A percentile compares a stretch with the other conserved stretches of the same genome.
Conservation (phyloP, 2,888 invertebrate genomes). For the Cantharis nigra region DNA sequence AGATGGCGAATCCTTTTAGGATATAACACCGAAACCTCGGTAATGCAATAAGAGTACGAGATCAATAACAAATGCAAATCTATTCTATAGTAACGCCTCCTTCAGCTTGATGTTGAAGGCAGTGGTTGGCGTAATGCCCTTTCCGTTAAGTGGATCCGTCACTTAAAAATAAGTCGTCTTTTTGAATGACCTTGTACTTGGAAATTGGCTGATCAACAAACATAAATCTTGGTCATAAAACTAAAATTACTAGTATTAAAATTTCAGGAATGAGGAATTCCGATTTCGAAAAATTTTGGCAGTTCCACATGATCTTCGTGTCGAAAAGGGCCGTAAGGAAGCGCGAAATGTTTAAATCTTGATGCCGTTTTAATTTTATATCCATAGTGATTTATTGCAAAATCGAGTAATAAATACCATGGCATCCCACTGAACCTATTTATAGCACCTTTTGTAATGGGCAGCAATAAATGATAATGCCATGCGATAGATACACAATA, state of each 20-base stretch:
- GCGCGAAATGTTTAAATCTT: background rate
- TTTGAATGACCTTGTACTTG: background rate
- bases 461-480: background rate
- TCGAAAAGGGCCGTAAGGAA: background rate
- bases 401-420: background rate
- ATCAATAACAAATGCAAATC: too few relatives aligned
- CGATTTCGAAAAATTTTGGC: background rate
- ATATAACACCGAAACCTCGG: too few relatives aligned
- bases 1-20: too few relatives aligned
- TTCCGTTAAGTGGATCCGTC: background rate
- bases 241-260: background rate
- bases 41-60: too few relatives aligned
- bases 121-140: too few relatives aligned
- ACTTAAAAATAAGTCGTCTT: background rate
- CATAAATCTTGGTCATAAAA: background rate
- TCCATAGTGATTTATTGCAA: background rate
- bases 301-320: background rate
- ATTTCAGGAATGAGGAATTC: background rate
- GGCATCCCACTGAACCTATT: background rate
- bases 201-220: background rate
- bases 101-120: too few relatives aligned
- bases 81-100: too few relatives aligned
- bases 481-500: background rate
- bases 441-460: background rate
- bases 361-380: background rate